These are phyloP conservation scores for Montipora capitata DNA, from an alignment of 92 coral and sea anemone genomes.

Conservation along the genomic window DNA sequence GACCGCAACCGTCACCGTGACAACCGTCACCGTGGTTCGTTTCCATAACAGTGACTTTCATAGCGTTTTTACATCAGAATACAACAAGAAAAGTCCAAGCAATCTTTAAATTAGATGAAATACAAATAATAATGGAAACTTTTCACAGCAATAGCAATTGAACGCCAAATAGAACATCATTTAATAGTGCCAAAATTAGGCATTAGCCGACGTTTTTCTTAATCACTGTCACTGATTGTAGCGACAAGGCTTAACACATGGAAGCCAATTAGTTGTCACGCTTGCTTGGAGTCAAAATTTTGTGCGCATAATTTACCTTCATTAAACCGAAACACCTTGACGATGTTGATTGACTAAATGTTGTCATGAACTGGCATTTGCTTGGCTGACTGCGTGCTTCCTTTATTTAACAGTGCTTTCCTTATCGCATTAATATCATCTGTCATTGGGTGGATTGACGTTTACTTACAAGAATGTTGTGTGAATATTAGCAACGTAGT, in stretches of 20 bases:
- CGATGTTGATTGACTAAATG: neutral
- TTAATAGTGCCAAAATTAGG: too few species aligned
- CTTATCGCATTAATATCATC: neutral
- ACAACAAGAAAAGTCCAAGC: too few species aligned
- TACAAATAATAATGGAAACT: too few species aligned
- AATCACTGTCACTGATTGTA: neutral
- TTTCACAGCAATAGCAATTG: neutral
- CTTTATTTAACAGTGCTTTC: neutral
- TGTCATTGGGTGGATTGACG: neutral
- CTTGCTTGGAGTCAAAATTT: neutral
- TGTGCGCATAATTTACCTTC: constrained; percentile 27
- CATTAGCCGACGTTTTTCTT: too few species aligned
- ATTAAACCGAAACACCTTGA: neutral
- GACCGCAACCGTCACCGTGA: too few species aligned
- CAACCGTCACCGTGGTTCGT: too few species aligned
- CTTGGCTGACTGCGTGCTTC: neutral
- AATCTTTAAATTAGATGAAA: too few species aligned
- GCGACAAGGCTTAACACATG: neutral
- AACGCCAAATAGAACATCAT: neutral
- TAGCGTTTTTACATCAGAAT: too few species aligned
- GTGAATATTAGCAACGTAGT: neutral
- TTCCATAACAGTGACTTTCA: too few species aligned
- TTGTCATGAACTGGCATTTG: neutral
- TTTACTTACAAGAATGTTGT: too few species aligned
- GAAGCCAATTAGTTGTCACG: neutral